Evolutionary conservation across 2,888 invertebrate species (phyloP).

Genomic region (Agrenia bidenticulata): DNA sequence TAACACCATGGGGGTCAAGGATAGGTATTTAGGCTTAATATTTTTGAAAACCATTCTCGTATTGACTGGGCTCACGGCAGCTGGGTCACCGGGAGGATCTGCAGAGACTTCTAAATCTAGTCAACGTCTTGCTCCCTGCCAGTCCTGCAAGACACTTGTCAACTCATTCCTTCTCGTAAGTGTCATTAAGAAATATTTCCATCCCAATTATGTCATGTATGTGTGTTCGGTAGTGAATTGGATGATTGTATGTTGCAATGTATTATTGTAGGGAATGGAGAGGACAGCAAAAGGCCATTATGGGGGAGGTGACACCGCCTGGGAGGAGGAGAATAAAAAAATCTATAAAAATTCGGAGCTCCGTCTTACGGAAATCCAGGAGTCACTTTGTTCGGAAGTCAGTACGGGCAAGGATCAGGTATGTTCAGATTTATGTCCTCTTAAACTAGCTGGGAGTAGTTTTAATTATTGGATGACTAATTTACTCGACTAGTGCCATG

Average conservation of each 20-base stretch:
- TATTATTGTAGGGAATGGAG: slow-evolving; percentile 67
- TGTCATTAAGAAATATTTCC: no score
- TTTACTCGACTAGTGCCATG: slow-evolving; percentile 69
- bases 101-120: slow-evolving; percentile 31
- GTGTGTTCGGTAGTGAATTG: slow-evolving; percentile 1
- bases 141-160: slow-evolving; percentile 71
- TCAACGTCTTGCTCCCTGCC: slow-evolving; percentile 69
- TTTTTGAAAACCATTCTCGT: slow-evolving; percentile 19
- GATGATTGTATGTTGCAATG: slow-evolving; percentile 1
- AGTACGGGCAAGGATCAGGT: slow-evolving; percentile 66
- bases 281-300: slow-evolving; percentile 82
- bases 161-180: slow-evolving; percentile 65
- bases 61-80: slow-evolving; percentile 27
- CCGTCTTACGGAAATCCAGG: slow-evolving; percentile 86
- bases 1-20: no score
- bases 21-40: neutral
- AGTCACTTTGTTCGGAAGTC: slow-evolving; percentile 76
- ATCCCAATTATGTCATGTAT: neutral
- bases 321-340: slow-evolving; percentile 85
- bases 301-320: slow-evolving; percentile 89
- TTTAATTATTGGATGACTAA: slow-evolving; percentile 1
- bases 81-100: slow-evolving; percentile 4
- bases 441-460: neutral
- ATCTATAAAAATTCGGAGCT: slow-evolving; percentile 85
- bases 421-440: slow-evolving; percentile 25